These are phyloP conservation scores for Melanotaenia duboulayi DNA, from an alignment of 2,113 vertebrate genomes.

Conservation along the genomic window DNA sequence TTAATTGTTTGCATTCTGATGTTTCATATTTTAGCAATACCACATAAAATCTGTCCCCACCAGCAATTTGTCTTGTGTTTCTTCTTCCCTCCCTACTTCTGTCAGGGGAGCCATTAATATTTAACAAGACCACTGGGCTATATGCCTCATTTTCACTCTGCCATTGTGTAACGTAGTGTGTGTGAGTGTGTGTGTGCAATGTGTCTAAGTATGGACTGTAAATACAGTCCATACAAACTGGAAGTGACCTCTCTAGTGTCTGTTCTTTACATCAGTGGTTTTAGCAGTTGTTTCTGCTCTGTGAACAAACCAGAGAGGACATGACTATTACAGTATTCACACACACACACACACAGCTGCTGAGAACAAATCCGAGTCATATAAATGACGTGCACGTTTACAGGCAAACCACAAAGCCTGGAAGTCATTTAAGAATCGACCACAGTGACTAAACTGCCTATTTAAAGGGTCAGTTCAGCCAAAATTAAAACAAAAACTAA, in stretches of 20 bases:
- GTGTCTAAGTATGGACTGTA: neutral
- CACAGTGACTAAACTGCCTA: neutral
- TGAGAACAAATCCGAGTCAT: neutral
- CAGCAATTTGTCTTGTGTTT: conserved; percentile 54
- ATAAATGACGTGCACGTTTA: neutral
- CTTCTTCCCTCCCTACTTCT: conserved; percentile 16
- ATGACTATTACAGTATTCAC: neutral
- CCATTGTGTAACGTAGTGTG: neutral
- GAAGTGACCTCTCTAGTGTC: conserved; percentile 3
- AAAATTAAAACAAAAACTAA: neutral
- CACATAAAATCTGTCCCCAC: conserved; percentile 40
- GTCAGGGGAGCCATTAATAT: conserved; percentile 59
- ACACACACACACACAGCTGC: neutral
- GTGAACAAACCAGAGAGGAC: neutral
- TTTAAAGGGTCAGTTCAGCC: neutral
- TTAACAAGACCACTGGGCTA: conserved; percentile 49
- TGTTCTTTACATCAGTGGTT: neutral
- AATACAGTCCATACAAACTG: conserved; percentile 2
- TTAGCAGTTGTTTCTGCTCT: neutral
- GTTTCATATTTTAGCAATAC: conserved; percentile 54
- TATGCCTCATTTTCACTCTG: conserved; percentile 12
- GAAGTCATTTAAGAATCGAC: neutral
- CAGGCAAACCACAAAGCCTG: conserved; percentile 5
- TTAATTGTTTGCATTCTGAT: conserved; percentile 63
- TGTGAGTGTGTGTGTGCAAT: too few relatives aligned